Percentiles rank a stretch among this genome's conserved stretches.
Conservation (phyloP, 2,113 vertebrate species). For the Terrapene triunguis region DNA sequence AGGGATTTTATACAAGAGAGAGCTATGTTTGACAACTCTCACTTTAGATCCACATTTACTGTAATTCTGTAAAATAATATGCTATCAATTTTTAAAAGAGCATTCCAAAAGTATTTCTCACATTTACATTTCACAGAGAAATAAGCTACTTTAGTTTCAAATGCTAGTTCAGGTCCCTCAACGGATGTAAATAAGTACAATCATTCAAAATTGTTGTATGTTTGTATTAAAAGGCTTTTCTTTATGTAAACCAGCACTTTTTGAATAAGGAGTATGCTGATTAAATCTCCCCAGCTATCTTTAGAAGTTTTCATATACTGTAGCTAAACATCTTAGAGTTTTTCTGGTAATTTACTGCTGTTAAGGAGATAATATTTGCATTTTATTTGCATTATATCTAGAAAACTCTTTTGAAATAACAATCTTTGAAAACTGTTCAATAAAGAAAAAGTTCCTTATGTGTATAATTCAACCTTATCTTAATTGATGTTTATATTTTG, state of each 20-base stretch:
- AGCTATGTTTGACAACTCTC: background rate
- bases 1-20: background rate
- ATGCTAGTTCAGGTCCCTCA: background rate
- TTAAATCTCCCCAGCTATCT: slow-evolving; percentile 65
- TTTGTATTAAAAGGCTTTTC: background rate
- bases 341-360: slow-evolving; percentile 55
- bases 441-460: slow-evolving; percentile 72
- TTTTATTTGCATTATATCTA: background rate
- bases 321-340: slow-evolving; percentile 57
- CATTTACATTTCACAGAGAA: background rate
- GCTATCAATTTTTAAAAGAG: background rate
- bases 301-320: slow-evolving; percentile 38
- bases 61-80: background rate
- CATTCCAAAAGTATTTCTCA: background rate
- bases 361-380: slow-evolving; percentile 40
- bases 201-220: background rate
- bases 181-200: background rate
- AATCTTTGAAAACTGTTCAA: slow-evolving; percentile 67
- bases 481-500: slow-evolving; percentile 78
- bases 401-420: slow-evolving; percentile 45
- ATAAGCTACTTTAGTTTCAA: background rate
- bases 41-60: background rate
- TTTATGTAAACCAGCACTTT: background rate
- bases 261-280: background rate
- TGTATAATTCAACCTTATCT: slow-evolving; percentile 70